Conservation (phyloP, 2,113 vertebrate species). For the Mugil cephalus region DNA sequence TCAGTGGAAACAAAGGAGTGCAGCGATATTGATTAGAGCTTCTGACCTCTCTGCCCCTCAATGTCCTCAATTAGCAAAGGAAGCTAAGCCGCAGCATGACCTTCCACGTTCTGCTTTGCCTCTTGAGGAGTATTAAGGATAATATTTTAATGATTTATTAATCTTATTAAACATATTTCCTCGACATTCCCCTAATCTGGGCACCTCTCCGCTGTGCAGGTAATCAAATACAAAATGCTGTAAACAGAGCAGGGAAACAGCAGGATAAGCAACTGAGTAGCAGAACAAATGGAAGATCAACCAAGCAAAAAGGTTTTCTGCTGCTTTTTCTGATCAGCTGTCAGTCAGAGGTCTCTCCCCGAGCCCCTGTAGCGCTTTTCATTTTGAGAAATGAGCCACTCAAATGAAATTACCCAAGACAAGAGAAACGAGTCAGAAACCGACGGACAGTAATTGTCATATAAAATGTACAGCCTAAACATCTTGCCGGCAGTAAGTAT, state of each 20-base stretch:
- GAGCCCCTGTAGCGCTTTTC: slow-evolving; percentile 57
- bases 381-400: slow-evolving; percentile 64
- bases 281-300: slow-evolving; percentile 72
- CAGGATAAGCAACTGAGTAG: slow-evolving; percentile 65
- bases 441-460: slow-evolving; percentile 51
- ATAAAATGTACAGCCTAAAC: slow-evolving; percentile 72
- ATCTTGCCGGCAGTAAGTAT: slow-evolving; percentile 51
- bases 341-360: slow-evolving; percentile 58
- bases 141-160: slow-evolving; percentile 73
- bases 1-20: slow-evolving; percentile 59
- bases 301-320: slow-evolving; percentile 60
- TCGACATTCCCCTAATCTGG: slow-evolving; percentile 49
- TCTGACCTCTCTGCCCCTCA: slow-evolving; percentile 57
- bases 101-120: slow-evolving; percentile 58
- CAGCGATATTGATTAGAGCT: slow-evolving; percentile 61
- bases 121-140: slow-evolving; percentile 57
- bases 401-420: slow-evolving; percentile 62
- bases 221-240: slow-evolving; percentile 68
- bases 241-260: slow-evolving; percentile 65
- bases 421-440: slow-evolving; percentile 49
- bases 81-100: slow-evolving; percentile 61
- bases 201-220: slow-evolving; percentile 59
- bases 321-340: slow-evolving; percentile 66
- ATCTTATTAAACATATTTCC: slow-evolving; percentile 72
- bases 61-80: slow-evolving; percentile 70